These are phyloP conservation scores for Hemitrygon akajei DNA, from an alignment of 2,797 vertebrate species.

Conservation along the genomic window DNA sequence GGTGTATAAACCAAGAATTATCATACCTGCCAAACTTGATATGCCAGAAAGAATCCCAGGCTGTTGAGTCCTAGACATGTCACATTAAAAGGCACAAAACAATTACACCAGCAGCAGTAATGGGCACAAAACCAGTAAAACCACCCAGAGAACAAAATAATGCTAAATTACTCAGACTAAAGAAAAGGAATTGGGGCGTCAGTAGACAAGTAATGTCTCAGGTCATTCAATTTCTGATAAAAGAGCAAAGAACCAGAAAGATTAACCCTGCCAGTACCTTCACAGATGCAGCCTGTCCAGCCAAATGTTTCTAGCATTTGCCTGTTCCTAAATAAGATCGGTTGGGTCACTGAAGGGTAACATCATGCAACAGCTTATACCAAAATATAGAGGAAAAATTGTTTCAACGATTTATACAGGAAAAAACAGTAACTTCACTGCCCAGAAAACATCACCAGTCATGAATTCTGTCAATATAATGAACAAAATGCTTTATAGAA, in stretches of 20 bases:
- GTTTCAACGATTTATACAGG: background rate
- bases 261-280: background rate
- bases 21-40: constrained; percentile 58
- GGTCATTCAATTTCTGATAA: background rate
- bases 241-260: background rate
- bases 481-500: background rate
- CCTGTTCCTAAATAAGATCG: background rate
- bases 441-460: background rate
- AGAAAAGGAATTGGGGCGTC: background rate
- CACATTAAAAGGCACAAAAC: background rate
- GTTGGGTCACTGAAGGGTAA: background rate
- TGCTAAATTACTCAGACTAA: background rate
- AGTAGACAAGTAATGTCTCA: background rate
- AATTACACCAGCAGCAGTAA: background rate
- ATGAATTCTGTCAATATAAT: background rate
- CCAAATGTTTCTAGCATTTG: background rate
- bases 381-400: background rate
- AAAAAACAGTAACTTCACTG: background rate
- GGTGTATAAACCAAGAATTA: constrained; percentile 45
- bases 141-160: background rate
- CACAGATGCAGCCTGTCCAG: background rate
- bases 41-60: constrained; percentile 38
- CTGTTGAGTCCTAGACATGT: background rate
- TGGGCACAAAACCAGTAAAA: background rate
- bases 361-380: background rate